Evolutionary conservation across 1,140 invertebrate genomes (phyloP).

Genomic region (Drosophila ananassae): DNA sequence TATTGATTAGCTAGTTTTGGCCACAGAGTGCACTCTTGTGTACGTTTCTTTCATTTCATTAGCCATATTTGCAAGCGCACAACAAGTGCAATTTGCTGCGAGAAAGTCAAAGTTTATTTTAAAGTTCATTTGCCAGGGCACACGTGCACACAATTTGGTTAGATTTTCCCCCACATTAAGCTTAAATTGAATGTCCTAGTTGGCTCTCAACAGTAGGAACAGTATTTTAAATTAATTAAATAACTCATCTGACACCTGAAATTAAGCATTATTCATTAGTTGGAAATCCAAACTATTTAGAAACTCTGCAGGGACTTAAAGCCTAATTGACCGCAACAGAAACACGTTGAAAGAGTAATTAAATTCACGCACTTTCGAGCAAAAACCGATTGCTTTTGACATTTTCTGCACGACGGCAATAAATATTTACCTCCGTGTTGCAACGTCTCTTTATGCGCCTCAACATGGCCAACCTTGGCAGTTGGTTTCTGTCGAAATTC

Average conservation of each 20-base stretch:
- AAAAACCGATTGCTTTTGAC: slow-evolving; percentile 46
- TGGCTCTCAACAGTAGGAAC: no score
- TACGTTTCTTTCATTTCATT: slow-evolving; percentile 5
- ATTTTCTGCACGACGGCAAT: slow-evolving; percentile 39
- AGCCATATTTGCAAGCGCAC: neutral
- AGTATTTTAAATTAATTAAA: neutral
- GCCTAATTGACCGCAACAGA: slow-evolving; percentile 16
- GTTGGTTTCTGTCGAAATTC: slow-evolving; percentile 7
- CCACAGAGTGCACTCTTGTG: neutral
- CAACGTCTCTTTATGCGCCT: slow-evolving; percentile 9
- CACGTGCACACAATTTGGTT: no score
- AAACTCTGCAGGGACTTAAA: neutral
- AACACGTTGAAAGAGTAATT: slow-evolving; percentile 7
- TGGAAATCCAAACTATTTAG: slow-evolving; percentile 4
- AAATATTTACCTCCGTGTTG: slow-evolving; percentile 62
- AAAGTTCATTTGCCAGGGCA: no score
- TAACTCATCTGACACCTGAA: neutral
- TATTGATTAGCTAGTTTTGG: slow-evolving; percentile 31
- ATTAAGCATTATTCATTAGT: neutral
- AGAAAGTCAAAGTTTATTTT: no score
- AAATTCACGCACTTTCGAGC: slow-evolving; percentile 10
- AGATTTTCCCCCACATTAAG: no score
- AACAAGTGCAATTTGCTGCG: no score
- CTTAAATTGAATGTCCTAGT: neutral
- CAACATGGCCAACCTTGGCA: slow-evolving; percentile 7